Evolutionary conservation across 2,113 vertebrate species (phyloP), one percentile per base, ranked within the genome.

Genomic region (Sarotherodon lohbergeri): DNA sequence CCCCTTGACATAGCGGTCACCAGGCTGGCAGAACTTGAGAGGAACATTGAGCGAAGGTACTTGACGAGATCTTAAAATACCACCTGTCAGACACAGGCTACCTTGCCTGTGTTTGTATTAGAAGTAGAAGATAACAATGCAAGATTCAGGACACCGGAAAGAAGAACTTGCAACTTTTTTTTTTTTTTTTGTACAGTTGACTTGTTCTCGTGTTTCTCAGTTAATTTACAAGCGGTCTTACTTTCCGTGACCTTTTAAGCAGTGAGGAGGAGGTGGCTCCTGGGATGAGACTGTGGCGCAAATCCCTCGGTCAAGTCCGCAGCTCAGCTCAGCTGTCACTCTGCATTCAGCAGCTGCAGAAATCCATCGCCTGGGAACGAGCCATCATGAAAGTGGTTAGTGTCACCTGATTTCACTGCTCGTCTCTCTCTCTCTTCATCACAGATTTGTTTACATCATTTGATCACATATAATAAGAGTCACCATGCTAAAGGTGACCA

Each of bases 301-400:
- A 96, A 96, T 98, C 98, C n/a, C 93, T 99, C 80, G 92, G 96
- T 86, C 97, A 98, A 93, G 97, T 98, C 2, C 96, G 97, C 91
- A 99, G 97, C 95, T 98, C 98, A 48, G 98, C 98, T 63, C 98
- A 99, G 97, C 96, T 99, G 94, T 97, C 98, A 81, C 97, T 99
- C 95, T 99, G 98, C 95, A 95, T 99, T 94, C 98, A 98, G 95
- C 98, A 99, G 93, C 96, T 99, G 93, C 98, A 98, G 97, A 99
- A 98, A 96, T 97, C 97, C 91, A 98, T 99, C 88, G 96, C 97
- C 82, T 99, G 98, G 98, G 98, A 99, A 94, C 97, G 97, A 95
- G 98, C 98, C 93, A 98, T 99, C 96, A 98, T 98, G 97, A 99
- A 99, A 98, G 98, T 98, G 97, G 98, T 99, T 95, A 96, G 98